Conservation (phyloP, 2,888 invertebrate genomes). For the Halocaridina rubra region DNA sequence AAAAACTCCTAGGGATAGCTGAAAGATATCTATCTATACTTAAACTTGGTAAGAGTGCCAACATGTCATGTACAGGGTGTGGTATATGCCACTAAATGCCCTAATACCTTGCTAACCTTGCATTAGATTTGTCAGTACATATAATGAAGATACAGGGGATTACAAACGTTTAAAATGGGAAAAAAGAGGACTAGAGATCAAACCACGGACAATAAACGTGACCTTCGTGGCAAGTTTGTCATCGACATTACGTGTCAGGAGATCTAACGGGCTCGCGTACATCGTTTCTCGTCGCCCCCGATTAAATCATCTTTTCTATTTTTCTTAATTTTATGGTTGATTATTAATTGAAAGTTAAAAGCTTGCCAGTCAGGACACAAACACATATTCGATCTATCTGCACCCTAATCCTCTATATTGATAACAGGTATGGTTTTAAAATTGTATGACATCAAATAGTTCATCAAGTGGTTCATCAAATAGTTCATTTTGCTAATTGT, state of each 20-base stretch:
- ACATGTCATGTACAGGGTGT: too few relatives aligned
- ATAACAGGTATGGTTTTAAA: constrained; percentile 55
- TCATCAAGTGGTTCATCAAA: too few relatives aligned
- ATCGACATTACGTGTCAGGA: not conserved
- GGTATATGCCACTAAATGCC: too few relatives aligned
- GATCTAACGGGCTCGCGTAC: too few relatives aligned
- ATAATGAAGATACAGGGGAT: constrained; percentile 59
- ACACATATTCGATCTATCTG: constrained; percentile 53
- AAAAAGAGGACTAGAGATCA: constrained; percentile 56
- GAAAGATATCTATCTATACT: too few relatives aligned
- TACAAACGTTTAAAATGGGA: constrained; percentile 61
- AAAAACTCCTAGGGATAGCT: too few relatives aligned
- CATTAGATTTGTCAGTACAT: constrained; percentile 59
- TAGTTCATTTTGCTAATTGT: constrained; percentile 52
- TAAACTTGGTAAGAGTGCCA: too few relatives aligned
- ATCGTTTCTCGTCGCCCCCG: not conserved
- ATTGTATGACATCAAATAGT: constrained; percentile 59
- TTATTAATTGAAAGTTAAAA: not conserved
- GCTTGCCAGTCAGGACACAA: constrained; percentile 39
- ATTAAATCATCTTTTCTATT: not conserved
- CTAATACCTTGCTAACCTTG: constrained; percentile 47
- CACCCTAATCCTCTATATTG: constrained; percentile 60
- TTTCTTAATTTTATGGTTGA: too few relatives aligned
- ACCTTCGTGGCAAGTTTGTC: constrained; percentile 24
- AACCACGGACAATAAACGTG: constrained; percentile 55